Evolutionary conservation across 2,888 invertebrate species (phyloP), one percentile per base, ranked within the genome.

Genomic region (Villa cingulata): DNA sequence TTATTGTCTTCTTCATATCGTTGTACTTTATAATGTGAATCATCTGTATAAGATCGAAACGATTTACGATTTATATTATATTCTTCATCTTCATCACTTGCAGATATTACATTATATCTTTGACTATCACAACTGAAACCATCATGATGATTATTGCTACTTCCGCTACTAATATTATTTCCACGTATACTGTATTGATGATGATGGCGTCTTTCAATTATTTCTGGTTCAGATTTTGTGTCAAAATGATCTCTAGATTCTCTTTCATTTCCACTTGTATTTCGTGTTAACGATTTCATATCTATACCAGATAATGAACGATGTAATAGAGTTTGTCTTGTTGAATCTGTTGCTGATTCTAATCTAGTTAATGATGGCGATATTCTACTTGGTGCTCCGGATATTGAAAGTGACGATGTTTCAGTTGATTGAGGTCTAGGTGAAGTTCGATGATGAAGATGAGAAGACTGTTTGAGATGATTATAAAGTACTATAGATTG

Each of bases 401-500:
- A 23, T 15, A 37, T 16, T 15, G 37, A 19, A 20, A 20, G 14
- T 37, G 37, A 37, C n/a, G n/a, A n/a, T 17, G 5, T 17, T 6
- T 23, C 23, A 23, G 23, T 23, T 6, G 7, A 23, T 3, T 20
- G 20, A 6, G n/a, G 19, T 14, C 12, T 18, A 18, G 39, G 39
- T 39, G 39, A 20, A 17, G 6, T 39, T 20, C 58, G 58, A n/a
- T n/a, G n/a, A n/a, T n/a, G n/a, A n/a, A n/a, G n/a, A n/a, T n/a
- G n/a, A 51, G 59, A 58, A 51, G 63, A 65, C 17, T 43, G 46
- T 48, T 64, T 57, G 47, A 67, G 57, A 50, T 66, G 66, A 55
- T 67, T 66, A 50, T 66, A 66, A 32, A 66, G 62, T 50, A 67
- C 66, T 45, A 63, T 62, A 45, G 43, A 48, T 43, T 44, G 52